Base-by-base conservation (phyloP, 2,888 invertebrate genomes). In the Bombylius major region DNA sequence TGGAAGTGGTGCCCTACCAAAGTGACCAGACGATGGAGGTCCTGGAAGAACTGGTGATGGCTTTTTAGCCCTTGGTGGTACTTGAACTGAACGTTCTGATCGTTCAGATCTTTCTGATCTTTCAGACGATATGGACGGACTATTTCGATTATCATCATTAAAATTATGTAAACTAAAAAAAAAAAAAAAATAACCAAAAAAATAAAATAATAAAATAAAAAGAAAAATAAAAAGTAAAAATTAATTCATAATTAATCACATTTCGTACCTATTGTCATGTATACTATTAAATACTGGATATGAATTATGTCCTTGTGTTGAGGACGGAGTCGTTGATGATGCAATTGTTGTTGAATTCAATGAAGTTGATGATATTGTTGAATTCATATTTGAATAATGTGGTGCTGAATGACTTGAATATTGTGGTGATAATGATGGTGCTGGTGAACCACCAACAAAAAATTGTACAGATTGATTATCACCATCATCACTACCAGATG, bases 401-500 rank as follows among this genome's bases (percentile, higher is more conserved):
- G 58, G 51, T 5, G 52, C 11, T 46, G 60, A 47, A 50, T 59
- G 54, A 39, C 54, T 51, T n/a, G 53, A 36, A 36, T 53, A 56
- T 53, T 61, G 59, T 48, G 50, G 57, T 33, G 33, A 11, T 34
- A 51, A 46, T 36, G 34, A n/a, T 33, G 57, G 51, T 45, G 58
- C 55, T 54, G 61, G 59, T 13, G 56, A 49, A 23, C 57, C 58
- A 31, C 63, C 63, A 46, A 63, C 57, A 23, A 59, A 56, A 59
- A 63, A 63, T 31, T 58, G 58, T 6, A 63, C 63, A 36, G 69
- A 69, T 60, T 67, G 67, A 59, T 62, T 66, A 51, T 67, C 68
- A 56, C 67, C 68, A 56, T 71, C 71, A 53, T 70, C 71, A 60
- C 70, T 70, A 54, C 67, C 65, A 33, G 70, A 70, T 53, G 70